Evolutionary conservation across 1,140 invertebrate genomes (phyloP).

Genomic region (Cotesia chilonis): DNA sequence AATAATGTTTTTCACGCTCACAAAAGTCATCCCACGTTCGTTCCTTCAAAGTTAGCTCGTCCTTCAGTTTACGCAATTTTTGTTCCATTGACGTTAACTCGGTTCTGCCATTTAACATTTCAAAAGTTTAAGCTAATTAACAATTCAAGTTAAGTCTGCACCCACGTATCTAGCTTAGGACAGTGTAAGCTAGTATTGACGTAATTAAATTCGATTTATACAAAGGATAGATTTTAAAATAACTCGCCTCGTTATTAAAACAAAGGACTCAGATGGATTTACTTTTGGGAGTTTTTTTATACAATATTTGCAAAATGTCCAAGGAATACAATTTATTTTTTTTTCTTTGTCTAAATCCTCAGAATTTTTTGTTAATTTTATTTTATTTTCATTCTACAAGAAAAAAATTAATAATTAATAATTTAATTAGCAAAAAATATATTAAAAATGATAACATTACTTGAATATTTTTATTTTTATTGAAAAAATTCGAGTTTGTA

Average conservation of each 20-base stretch:
- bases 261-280: constrained; percentile 42
- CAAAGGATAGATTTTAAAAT: neutral
- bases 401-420: too few species aligned
- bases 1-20: constrained; percentile 54
- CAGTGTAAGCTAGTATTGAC: neutral
- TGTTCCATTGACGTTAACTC: constrained; percentile 54
- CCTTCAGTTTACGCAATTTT: constrained; percentile 54
- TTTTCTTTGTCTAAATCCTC: neutral
- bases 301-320: constrained; percentile 46
- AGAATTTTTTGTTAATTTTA: neutral
- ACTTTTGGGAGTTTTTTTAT: constrained; percentile 45
- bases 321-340: constrained; percentile 38
- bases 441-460: too few species aligned
- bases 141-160: constrained; percentile 11
- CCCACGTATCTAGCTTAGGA: neutral
- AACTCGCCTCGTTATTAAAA: constrained; percentile 51
- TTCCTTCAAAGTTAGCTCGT: constrained; percentile 51
- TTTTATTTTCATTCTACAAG: constrained; percentile 6
- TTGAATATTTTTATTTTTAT: constrained; percentile 7
- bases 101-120: constrained; percentile 44
- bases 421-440: too few species aligned
- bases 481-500: constrained; percentile 17
- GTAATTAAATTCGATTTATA: neutral
- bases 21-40: constrained; percentile 50
- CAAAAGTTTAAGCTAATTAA: constrained; percentile 4